Base-by-base conservation (phyloP, 2,888 invertebrate genomes). In the Amphimallon solstitiale region DNA sequence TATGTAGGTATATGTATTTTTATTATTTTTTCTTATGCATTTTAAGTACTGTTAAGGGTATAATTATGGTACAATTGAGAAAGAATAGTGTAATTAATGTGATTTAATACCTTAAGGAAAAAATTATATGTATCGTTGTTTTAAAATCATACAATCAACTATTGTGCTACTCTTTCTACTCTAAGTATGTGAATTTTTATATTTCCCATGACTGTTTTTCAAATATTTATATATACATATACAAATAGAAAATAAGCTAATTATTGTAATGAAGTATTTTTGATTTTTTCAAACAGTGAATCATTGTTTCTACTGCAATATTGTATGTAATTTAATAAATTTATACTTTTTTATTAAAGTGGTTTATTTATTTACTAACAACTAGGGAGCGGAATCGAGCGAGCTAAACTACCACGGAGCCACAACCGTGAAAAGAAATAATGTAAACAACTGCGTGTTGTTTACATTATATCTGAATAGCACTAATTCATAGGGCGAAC, bases 121-220 rank as follows among this genome's bases (percentile, higher is more conserved):
- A 54, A 29, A 12, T 7, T 34, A 51, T 38, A 19, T 56, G 56
- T 54, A 54, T 62, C 17, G 62, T 63, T 54, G 19, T 63, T 52
- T 63, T 63, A 43, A 51, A 51, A 38, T 29, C 29, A 17, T 49
- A 49, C 48, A 51, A 35, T 65, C 60, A 61, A 65, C 61, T 65
- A 35, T 40, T 61, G 19, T 23, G 49, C 49, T 52, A 21, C 43
- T 51, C 19, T 29, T 35, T 45, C 35, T 63, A 40, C 23, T 43
- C 37, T 52, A 35, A 19, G 40, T 52, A 52, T 34, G 48, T 52
- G 63, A 63, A 66, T 66, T 66, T 66, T 66, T 66, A 66, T 63
- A 66, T 66, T 66, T 63, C 62, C 38, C 49, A 49, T 63, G 56
- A 66, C 66, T 63, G 63, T 66, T 65, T 49, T 65, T 59, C 38